Percentiles rank a stretch among this genome's conserved stretches.
Conservation (phyloP, 1,140 invertebrate species). For the Platyscapa corneri region DNA sequence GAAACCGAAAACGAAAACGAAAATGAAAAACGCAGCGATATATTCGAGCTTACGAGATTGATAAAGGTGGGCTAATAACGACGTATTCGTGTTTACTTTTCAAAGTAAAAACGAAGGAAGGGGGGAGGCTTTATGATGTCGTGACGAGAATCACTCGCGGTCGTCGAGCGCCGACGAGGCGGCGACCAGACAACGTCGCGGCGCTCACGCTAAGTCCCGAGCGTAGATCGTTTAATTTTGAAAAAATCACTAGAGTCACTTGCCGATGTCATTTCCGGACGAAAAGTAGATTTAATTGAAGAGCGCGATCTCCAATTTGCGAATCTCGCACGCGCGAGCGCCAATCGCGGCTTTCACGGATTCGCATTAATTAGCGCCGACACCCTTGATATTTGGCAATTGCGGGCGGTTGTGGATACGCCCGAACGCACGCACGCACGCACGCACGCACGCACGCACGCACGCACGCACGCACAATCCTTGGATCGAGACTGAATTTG, state of each 20-base stretch:
- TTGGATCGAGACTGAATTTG: neutral
- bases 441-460: too few species aligned
- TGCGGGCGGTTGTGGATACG: too few species aligned
- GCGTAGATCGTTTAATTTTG: slow-evolving; percentile 34
- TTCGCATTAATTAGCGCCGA: too few species aligned
- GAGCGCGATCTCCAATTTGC: neutral
- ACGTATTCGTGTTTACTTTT: neutral
- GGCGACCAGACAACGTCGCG: neutral
- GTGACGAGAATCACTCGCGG: neutral
- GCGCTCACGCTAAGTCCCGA: slow-evolving; percentile 50
- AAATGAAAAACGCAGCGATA: neutral
- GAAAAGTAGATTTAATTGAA: slow-evolving; percentile 50
- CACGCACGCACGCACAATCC: neutral
- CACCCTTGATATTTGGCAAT: too few species aligned
- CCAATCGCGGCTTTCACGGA: neutral
- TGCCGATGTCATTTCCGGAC: slow-evolving; percentile 1
- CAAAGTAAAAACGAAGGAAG: neutral
- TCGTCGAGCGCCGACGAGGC: neutral
- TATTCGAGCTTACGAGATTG: neutral
- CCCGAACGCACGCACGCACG: too few species aligned
- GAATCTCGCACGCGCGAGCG: neutral
- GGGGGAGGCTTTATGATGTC: too few species aligned
- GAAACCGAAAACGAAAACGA: neutral
- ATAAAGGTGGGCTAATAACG: neutral
- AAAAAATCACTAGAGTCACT: slow-evolving; percentile 35